Evolutionary conservation across 1,140 invertebrate species (phyloP), one percentile per base, ranked within the genome.

Genomic region (Gryon sp.): DNA sequence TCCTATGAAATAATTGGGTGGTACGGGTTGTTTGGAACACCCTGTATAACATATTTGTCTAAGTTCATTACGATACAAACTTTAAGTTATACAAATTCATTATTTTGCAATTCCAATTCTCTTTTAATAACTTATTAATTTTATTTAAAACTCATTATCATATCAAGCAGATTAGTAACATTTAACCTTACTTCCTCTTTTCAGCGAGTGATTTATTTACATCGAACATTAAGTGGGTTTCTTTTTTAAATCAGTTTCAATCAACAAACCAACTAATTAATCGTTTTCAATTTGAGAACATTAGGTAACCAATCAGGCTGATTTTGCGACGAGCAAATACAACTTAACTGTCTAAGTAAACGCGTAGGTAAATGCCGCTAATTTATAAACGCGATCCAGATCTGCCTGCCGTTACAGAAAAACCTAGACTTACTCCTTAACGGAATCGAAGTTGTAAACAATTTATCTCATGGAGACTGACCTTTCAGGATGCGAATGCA

Each of bases 391-490:
- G 22, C 9, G 28, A 65, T 73, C 50, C 20, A 24, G 45, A 50
- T 62, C 30, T 14, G 69, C 66, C 20, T 46, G 45, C 15, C 26
- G 30, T 48, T 34, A 66, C 69, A 55, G 81, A 81, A 81, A 80
- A 81, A 69, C 59, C 53, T 80, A 48, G 41, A 40, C 24, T 14
- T 12, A 60, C 14, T 62, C 59, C 57, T 59, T 65, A 70, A 70
- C 22, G 38, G 45, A 69, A 28, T 18, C 2, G 24, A 15, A n/a
- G 20, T 15, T 30, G 28, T 36, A 2, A 20, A 14, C 16, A 62
- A 6, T 62, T 68, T 75, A 68, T 75, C 62, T 75, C 20, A 26
- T 28, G 19, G 20, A 15, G 32, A 16, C 50, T 65, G 60, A 74
- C 70, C 70, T 74, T 74, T 74, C 19, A 26, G 36, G 2, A 32